Base-by-base conservation (phyloP, 1,140 invertebrate species). In the Phocides pigmalion region DNA sequence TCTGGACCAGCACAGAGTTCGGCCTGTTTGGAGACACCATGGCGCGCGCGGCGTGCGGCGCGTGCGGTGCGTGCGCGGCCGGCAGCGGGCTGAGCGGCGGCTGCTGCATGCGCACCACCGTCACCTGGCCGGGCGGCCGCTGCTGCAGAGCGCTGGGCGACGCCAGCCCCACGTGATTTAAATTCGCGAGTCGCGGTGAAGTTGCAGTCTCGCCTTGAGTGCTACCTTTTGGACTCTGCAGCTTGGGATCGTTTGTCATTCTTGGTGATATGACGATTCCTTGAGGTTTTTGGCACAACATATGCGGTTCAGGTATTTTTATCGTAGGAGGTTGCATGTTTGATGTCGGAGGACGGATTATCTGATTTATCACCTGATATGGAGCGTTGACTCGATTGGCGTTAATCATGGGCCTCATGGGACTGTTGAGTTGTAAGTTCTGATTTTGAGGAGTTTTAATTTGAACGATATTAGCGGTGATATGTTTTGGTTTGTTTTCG, bases 261-360 rank as follows among this genome's bases (percentile, higher is more conserved):
- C 90, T 74, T 15, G 92, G 92, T 14, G 92, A 93, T 62, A 93
- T 85, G 9, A 93, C 89, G 62, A 93, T 88, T 1, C 90, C 81
- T 51, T 85, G 84, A 49, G 81, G 90, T 62, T 91, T 92, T 74
- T 93, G 93, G 72, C 93, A 92, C 42, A 93, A 77, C 62, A 93
- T 91, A 73, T 93, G 92, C 39, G 82, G 82, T 37, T 94, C 93
- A 11, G 93, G 93, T 76, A 93, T 93, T 74, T 92, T 93, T 25
- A 94, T 94, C 1, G 92, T 93, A 2, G 93, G 93, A 25, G 93
- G 93, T 69, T 93, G 93, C 79, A 92, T 89, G 64, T 82, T 88
- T 12, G 89, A 73, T 4, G 78, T 66, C 68, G 82, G 82, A 20
- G 84, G 81, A 63, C 88, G 81, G 50, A 89, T 89, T 14, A 90